Evolutionary conservation across 1,140 invertebrate genomes (phyloP), one percentile per base, ranked within the genome.

Genomic region (Ips typographus): DNA sequence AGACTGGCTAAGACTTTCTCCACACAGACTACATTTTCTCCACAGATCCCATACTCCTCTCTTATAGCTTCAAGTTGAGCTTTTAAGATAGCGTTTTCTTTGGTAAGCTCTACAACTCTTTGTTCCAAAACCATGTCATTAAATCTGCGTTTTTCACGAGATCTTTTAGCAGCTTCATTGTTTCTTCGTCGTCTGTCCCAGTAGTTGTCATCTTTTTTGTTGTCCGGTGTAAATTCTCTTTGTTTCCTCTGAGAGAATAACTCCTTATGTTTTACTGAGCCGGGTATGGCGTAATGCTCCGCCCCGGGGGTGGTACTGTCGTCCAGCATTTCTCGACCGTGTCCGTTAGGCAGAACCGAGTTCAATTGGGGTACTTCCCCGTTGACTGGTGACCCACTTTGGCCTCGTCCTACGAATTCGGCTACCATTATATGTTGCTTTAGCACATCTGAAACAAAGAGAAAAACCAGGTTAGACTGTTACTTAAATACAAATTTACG

Each of bases 51-150:
- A 77, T 91, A 98, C 77, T 96, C 96, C 72, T 97, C 94, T 71
- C 94, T 93, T 56, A 98, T 93, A 2, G 94, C 93, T 66, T 91
- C 90, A 6, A 99, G 83, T 76, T 99, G 96, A 1, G 94, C 92
- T 80, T 95, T 92, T 0, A 99, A 84, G 7, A 96, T 89, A 77
- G 95, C 91, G 78, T 98, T 99, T 79, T 98, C 95, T 80, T 96
- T 94, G 72, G 93, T 95, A 3, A 98, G 83, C 79, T 98, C 95
- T 59, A 96, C 89, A 8, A 99, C 96, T 42, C 94, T 84, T 73
- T 94, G 93, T 79, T 98, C 95, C 5, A 98, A 83, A 0, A 97
- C 94, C 93, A 98, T 95, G 80, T 99, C 96, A 78, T 98, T 98
- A 82, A 96, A 91, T 6, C 96, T 87, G 22, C 96, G 85, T 83